Percentiles rank a stretch among this genome's conserved stretches.
Conservation (phyloP, 2,797 vertebrate genomes). For the Vespertilio murinus region DNA sequence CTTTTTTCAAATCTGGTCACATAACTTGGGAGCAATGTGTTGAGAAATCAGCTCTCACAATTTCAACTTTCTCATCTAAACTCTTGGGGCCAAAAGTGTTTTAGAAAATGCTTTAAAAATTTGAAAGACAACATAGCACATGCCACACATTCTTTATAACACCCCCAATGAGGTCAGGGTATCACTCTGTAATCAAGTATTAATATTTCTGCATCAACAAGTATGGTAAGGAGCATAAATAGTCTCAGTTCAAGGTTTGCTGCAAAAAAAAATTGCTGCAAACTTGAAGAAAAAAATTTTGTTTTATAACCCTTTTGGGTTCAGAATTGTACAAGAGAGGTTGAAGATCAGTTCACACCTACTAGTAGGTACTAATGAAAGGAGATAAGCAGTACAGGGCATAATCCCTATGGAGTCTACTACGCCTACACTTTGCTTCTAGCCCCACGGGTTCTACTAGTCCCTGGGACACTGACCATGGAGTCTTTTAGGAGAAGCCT, state of each 20-base stretch:
- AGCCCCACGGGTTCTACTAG: not conserved
- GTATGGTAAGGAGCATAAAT: not conserved
- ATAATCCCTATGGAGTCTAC: not conserved
- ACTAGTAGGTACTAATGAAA: not conserved
- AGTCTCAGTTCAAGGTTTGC: not conserved
- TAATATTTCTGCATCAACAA: not conserved
- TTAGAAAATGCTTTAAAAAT: slow-evolving; percentile 29
- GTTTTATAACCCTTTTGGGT: not conserved
- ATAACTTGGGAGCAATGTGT: not conserved
- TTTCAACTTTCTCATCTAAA: not conserved
- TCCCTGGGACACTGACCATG: not conserved
- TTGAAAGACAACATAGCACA: not conserved
- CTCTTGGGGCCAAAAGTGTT: not conserved
- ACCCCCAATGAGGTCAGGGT: not conserved
- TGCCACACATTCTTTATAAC: not conserved
- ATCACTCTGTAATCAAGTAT: not conserved
- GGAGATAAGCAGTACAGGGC: not conserved
- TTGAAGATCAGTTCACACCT: not conserved
- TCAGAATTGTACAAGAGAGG: not conserved
- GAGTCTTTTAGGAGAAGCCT: not conserved
- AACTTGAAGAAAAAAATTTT: not conserved
- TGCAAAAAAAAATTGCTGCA: not conserved
- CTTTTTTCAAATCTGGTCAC: not conserved
- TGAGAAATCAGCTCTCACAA: not conserved
- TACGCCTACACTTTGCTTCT: not conserved